Percentiles rank a stretch among this genome's conserved stretches.
Conservation (phyloP, 2,113 vertebrate genomes). For the Kryptolebias marmoratus region DNA sequence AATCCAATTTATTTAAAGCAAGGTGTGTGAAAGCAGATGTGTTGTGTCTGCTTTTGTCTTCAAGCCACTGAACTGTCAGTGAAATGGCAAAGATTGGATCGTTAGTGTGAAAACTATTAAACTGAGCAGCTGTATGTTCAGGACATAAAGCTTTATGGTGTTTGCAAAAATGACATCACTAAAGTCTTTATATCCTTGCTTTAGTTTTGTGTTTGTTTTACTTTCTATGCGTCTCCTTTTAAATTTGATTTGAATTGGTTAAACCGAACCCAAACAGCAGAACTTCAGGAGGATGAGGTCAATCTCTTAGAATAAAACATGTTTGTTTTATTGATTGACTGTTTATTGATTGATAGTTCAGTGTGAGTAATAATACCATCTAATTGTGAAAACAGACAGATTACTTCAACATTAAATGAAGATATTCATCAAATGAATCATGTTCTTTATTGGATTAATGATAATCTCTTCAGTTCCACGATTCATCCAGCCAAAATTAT, state of each 20-base stretch:
- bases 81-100: slow-evolving; percentile 17
- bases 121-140: slow-evolving; percentile 43
- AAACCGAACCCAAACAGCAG: slow-evolving; percentile 13
- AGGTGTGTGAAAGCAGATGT: neutral
- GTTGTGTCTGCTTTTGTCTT: slow-evolving; percentile 20
- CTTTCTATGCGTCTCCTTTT: slow-evolving; percentile 10
- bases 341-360: too few relatives aligned
- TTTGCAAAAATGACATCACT: slow-evolving; percentile 1
- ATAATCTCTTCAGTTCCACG: too few relatives aligned
- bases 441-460: too few relatives aligned
- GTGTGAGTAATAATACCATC: too few relatives aligned
- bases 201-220: neutral
- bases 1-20: too few relatives aligned
- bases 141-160: slow-evolving; percentile 30
- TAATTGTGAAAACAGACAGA: too few relatives aligned
- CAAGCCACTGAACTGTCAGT: slow-evolving; percentile 20
- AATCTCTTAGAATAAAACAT: neutral
- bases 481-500: too few relatives aligned
- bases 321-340: too few relatives aligned
- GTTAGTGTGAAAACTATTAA: slow-evolving; percentile 44
- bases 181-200: slow-evolving; percentile 4
- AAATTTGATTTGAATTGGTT: slow-evolving; percentile 26
- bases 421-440: too few relatives aligned
- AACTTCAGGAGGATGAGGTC: slow-evolving; percentile 6
- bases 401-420: too few relatives aligned